Evolutionary conservation across 2,797 vertebrate species (phyloP), one percentile per base, ranked within the genome.

Genomic region (Luscinia luscinia): DNA sequence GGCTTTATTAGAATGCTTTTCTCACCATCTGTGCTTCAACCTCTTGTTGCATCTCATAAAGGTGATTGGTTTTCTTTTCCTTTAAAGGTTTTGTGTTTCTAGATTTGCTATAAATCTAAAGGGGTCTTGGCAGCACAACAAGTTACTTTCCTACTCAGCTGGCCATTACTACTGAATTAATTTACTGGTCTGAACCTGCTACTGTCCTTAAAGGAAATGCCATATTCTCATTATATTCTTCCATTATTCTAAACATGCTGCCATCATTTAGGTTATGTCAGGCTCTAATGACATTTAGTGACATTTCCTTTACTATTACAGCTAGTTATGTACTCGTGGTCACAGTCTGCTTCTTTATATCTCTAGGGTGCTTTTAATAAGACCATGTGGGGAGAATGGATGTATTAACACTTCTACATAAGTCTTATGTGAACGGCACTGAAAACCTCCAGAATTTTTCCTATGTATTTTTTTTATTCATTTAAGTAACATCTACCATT

Each of bases 251-350:
- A 89, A 91, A 81, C 63, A 76, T 67, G 76, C 16, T 69, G 63
- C 70, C 55, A 90, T 94, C 73, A 81, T 88, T 93, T 93, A 86
- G 73, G 69, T 76, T 84, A 76, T 95, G 51, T 87, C 94, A 94
- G 82, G 54, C 84, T 94, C 86, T 96, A 94, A 94, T 84, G 89
- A 88, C 85, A 89, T 96, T 95, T 96, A 81, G 73, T 96, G 96
- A 93, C 93, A 95, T 95, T 96, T 95, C 89, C 85, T 0, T 78
- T 91, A 75, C 51, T 72, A 16, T 94, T 87, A 92, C 12, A 51
- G 79, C 57, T 89, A 77, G 78, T 87, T 94, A 94, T 89, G 69
- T 75, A 48, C 89, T 83, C 58, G 40, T 78, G 49, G 79, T 85
- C 69, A 77, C 58, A 91, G 73, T 87, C 68, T 92, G 41, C 24